Conservation (phyloP, 2,797 vertebrate species). For the Halcyon smyrnensis region DNA sequence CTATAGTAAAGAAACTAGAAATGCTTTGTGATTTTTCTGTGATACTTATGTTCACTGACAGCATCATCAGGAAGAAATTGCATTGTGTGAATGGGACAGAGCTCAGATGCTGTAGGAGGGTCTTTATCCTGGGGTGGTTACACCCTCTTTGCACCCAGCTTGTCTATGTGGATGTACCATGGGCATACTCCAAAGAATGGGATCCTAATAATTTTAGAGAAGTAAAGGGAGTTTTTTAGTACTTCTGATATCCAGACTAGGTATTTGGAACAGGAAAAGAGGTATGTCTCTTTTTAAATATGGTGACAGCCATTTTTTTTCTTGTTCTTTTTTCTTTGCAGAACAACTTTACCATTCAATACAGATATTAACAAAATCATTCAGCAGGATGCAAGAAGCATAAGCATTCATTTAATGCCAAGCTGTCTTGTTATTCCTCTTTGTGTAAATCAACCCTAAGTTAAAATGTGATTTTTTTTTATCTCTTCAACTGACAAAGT, state of each 20-base stretch:
- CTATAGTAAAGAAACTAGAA: not conserved
- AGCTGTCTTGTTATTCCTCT: not conserved
- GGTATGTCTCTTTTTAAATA: fast-evolving
- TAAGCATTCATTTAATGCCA: not conserved
- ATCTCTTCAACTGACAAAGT: not conserved
- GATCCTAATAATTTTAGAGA: not conserved
- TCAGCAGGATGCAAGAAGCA: not conserved
- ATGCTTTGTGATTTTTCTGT: not conserved
- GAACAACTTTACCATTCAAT: not conserved
- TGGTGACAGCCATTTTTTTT: fast-evolving
- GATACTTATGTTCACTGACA: not conserved
- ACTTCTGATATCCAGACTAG: not conserved
- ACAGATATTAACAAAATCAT: not conserved
- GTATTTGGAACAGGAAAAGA: not conserved
- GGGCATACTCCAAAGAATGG: not conserved
- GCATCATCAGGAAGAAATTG: fast-evolving
- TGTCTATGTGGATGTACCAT: fast-evolving
- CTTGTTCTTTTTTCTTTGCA: not conserved
- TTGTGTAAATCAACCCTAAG: not conserved
- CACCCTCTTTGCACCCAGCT: not conserved
- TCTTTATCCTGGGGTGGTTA: not conserved
- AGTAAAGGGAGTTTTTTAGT: not conserved
- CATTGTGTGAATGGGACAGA: not conserved
- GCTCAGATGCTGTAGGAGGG: not conserved
- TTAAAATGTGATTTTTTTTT: not conserved